These are phyloP conservation scores for Argentina silus DNA, from an alignment of 2,797 vertebrate genomes.

Conservation along the genomic window DNA sequence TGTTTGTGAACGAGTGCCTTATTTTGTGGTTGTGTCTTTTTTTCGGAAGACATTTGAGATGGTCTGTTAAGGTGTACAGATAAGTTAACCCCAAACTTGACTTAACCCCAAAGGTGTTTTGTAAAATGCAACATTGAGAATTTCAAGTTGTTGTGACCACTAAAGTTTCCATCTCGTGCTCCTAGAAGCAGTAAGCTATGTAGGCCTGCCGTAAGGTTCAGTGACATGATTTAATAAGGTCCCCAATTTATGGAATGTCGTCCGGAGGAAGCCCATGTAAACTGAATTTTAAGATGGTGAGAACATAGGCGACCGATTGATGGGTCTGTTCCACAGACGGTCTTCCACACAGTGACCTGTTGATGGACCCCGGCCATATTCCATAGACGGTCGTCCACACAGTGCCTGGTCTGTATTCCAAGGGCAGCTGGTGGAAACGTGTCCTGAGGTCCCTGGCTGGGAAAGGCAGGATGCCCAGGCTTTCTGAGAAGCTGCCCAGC, in stretches of 20 bases:
- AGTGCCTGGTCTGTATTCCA: conserved; percentile 68
- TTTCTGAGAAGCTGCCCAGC: conserved; percentile 59
- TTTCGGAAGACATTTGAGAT: not conserved
- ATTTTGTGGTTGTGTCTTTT: no score
- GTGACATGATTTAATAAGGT: conserved; percentile 22
- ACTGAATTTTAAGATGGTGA: conserved; percentile 33
- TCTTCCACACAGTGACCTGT: conserved; percentile 48
- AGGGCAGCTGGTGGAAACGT: conserved; percentile 75
- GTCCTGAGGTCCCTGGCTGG: conserved; percentile 69
- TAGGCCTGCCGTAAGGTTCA: not conserved
- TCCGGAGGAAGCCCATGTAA: conserved; percentile 35
- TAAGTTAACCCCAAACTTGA: not conserved
- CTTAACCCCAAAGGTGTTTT: not conserved
- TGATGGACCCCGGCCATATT: conserved; percentile 56
- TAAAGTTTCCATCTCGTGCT: not conserved
- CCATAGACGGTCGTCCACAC: conserved; percentile 51
- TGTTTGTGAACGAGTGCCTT: not conserved
- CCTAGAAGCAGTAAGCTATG: not conserved
- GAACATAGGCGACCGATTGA: conserved; percentile 29
- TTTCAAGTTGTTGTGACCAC: not conserved
- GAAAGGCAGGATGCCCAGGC: conserved; percentile 72
- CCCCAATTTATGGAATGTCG: conserved; percentile 38
- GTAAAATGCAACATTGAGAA: not conserved
- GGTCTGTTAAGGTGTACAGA: not conserved
- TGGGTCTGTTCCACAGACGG: no score